Evolutionary conservation across 2,113 vertebrate genomes (phyloP).

Genomic region (Pseudopodoces humilis): DNA sequence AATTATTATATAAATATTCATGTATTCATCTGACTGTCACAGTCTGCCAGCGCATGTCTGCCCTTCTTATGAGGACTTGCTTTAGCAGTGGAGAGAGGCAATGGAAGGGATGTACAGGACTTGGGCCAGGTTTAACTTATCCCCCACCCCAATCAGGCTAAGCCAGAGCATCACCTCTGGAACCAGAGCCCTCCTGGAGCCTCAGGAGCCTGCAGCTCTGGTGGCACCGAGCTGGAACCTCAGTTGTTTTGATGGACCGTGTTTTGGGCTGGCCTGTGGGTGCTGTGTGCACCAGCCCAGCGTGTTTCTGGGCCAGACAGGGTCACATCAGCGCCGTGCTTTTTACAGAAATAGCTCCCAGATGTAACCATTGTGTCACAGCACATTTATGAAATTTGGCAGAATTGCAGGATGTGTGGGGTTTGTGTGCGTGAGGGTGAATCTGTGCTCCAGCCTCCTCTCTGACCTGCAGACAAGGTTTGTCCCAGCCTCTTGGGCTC

Average conservation of each 20-base stretch:
- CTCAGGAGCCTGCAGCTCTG: neutral
- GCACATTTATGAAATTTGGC: neutral
- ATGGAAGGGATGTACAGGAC: fast-evolving
- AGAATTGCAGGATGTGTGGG: neutral
- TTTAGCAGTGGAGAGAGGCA: neutral
- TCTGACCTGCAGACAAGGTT: neutral
- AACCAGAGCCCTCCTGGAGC: neutral
- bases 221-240: neutral
- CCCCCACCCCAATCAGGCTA: neutral
- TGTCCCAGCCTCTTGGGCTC: neutral
- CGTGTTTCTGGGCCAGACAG: neutral
- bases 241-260: fast-evolving
- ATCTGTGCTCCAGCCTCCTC: neutral
- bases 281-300: neutral
- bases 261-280: neutral
- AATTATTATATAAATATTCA: neutral
- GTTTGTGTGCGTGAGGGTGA: neutral
- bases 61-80: neutral
- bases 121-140: neutral
- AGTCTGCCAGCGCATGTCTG: neutral
- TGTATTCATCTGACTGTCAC: neutral
- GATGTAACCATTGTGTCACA: slow-evolving; percentile 14
- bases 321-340: neutral
- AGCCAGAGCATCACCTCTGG: neutral
- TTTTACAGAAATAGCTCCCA: slow-evolving; percentile 27